Evolutionary conservation across 2,797 vertebrate genomes (phyloP), one percentile per base, ranked within the genome.

Genomic region (Myripristis murdjan): DNA sequence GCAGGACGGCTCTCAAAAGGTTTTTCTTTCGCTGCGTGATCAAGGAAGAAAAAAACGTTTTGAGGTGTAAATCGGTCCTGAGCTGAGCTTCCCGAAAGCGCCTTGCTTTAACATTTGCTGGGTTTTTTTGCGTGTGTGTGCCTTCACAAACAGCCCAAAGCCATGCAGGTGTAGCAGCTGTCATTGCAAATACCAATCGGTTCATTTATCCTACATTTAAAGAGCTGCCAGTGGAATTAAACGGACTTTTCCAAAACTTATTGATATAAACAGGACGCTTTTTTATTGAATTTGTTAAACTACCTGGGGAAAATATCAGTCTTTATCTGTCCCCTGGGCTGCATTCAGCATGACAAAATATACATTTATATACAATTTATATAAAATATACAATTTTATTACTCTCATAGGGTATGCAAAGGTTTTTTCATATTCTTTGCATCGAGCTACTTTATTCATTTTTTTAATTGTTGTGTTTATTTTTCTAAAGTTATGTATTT

Each of bases 21-120:
- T n/a, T n/a, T n/a, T n/a, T 22, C 37, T 79, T 69, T 55, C 70
- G 5, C 24, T 24, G 47, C 14, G 47, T 49, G 47, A 52, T 28
- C 5, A n/a, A 52, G 24, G 24, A 26, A 26, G n/a, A n/a, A n/a
- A n/a, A n/a, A 46, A 9, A 2, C 12, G 16, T 52, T 26, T 52
- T 28, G 23, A 52, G 49, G 28, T 28, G 20, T 49, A 31, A 31
- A 5, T 6, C 3, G 8, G 7, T n/a, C 43, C n/a, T 16, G n/a
- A 46, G 8, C 5, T 7, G 43, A 5, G 49, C 5, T 56, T 55
- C n/a, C 53, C 53, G 35, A 37, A 37, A 37, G 53, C 12, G 26
- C 41, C 1, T 43, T n/a, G 41, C 41, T 16, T n/a, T 5, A 16
- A 43, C 16, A 5, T 43, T 43, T 43, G 41, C 41, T n/a, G 16